Percentiles rank a stretch among this genome's conserved stretches.
Conservation (phyloP, 2,888 invertebrate genomes). For the Unio pictorum region DNA sequence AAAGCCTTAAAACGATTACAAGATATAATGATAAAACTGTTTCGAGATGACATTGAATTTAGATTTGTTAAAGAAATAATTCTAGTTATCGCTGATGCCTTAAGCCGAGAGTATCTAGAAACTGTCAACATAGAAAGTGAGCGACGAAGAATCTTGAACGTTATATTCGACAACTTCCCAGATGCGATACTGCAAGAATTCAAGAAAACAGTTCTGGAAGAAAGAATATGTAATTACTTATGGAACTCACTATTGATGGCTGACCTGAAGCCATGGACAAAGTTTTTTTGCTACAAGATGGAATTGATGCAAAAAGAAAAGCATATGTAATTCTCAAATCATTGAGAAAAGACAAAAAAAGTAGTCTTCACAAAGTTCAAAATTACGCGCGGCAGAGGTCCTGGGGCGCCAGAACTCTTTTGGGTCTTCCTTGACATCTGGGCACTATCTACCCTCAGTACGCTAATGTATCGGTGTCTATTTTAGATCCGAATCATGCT, state of each 20-base stretch:
- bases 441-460: too few species aligned
- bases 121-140: neutral
- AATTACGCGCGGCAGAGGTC: too few species aligned
- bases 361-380: too few species aligned
- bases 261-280: slow-evolving; percentile 1
- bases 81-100: slow-evolving; percentile 22
- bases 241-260: slow-evolving; percentile 1
- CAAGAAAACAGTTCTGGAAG: neutral
- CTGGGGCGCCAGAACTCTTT: too few species aligned
- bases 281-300: neutral
- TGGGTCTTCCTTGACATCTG: too few species aligned
- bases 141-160: neutral
- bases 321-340: too few species aligned
- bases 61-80: slow-evolving; percentile 19
- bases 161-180: slow-evolving; percentile 4
- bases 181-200: slow-evolving; percentile 5
- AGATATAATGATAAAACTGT: slow-evolving; percentile 29
- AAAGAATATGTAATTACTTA: neutral
- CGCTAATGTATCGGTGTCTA: too few species aligned
- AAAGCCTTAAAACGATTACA: slow-evolving; percentile 27
- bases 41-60: slow-evolving; percentile 31
- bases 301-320: too few species aligned
- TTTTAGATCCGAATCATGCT: too few species aligned
- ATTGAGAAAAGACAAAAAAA: too few species aligned
- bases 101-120: slow-evolving; percentile 19